Evolutionary conservation across 2,888 invertebrate genomes (phyloP).

Genomic region (Adelphocoris suturalis): DNA sequence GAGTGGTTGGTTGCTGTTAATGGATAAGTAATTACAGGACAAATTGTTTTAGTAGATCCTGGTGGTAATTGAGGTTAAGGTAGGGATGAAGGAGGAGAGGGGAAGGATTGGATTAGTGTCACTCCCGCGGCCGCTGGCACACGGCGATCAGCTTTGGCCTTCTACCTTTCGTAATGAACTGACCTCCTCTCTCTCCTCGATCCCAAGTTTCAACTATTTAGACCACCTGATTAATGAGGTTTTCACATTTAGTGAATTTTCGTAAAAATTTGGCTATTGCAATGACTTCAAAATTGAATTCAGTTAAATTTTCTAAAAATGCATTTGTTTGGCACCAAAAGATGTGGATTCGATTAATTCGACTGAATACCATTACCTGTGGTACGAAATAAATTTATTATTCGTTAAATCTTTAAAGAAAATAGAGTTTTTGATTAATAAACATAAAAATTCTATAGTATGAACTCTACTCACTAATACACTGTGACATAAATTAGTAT

Average conservation of each 20-base stretch:
- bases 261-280: too few relatives aligned
- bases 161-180: conserved; percentile 25
- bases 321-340: too few relatives aligned
- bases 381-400: too few relatives aligned
- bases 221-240: background rate
- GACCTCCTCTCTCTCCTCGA: conserved; percentile 14
- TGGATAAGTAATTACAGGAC: conserved; percentile 54
- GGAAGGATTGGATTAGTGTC: conserved; percentile 55
- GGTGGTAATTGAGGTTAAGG: conserved; percentile 57
- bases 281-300: too few relatives aligned
- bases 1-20: conserved; percentile 55
- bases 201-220: background rate
- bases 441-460: too few relatives aligned
- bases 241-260: background rate
- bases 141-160: conserved; percentile 7
- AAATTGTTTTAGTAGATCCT: conserved; percentile 62
- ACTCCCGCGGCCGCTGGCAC: conserved; percentile 3
- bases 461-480: too few relatives aligned
- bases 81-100: background rate
- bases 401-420: too few relatives aligned
- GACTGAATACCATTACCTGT: too few relatives aligned
- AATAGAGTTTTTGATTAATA: too few relatives aligned
- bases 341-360: too few relatives aligned
- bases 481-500: too few relatives aligned
- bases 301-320: too few relatives aligned